These are phyloP conservation scores for Matsumyia berberina DNA, from an alignment of 2,888 invertebrate genomes.

Conservation along the genomic window DNA sequence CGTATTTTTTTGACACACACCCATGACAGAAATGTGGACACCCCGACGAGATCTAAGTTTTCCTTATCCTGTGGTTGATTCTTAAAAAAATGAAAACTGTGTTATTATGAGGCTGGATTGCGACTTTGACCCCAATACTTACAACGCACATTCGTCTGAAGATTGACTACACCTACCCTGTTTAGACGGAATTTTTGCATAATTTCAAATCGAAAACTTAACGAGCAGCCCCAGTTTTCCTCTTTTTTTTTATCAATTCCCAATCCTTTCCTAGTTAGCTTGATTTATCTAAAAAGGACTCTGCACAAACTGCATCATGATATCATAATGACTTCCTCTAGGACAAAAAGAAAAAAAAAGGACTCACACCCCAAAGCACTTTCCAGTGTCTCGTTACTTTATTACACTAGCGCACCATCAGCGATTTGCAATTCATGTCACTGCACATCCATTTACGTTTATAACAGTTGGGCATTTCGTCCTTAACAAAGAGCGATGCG, in stretches of 20 bases:
- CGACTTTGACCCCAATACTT: too few relatives aligned
- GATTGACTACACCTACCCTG: too few relatives aligned
- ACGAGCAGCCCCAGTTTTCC: not conserved
- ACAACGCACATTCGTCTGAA: too few relatives aligned
- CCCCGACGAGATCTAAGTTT: too few relatives aligned
- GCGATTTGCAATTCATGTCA: conserved; percentile 53
- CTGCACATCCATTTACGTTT: conserved; percentile 56
- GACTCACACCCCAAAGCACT: not conserved
- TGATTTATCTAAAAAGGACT: not conserved
- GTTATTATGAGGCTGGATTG: too few relatives aligned
- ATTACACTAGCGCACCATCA: conserved; percentile 39
- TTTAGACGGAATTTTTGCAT: too few relatives aligned
- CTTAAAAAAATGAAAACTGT: too few relatives aligned
- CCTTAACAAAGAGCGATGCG: conserved; percentile 16
- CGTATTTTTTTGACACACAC: too few relatives aligned
- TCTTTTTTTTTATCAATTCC: not conserved
- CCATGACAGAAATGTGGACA: too few relatives aligned
- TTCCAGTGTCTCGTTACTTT: conserved; percentile 12
- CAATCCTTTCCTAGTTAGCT: not conserved
- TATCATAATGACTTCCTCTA: conserved; percentile 16
- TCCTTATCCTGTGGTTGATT: too few relatives aligned
- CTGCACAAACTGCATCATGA: conserved; percentile 9
- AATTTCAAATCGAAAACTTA: too few relatives aligned
- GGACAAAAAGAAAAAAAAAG: not conserved
- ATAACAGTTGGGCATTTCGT: conserved; percentile 42